Evolutionary conservation across 1,140 invertebrate species (phyloP).

Genomic region (Papilio xuthus): DNA sequence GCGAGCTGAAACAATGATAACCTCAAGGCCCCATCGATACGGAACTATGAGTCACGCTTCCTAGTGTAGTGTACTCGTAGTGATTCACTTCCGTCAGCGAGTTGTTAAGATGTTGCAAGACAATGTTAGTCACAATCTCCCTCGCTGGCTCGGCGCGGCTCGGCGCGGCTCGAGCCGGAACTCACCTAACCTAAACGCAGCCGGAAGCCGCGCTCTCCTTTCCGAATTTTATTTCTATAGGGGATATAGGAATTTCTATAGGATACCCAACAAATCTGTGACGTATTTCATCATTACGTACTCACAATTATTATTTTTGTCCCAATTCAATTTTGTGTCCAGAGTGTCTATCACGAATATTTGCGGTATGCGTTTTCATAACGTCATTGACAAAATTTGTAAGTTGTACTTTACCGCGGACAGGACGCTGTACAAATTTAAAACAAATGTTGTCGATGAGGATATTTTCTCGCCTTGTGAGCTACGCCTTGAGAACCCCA

Average conservation of each 20-base stretch:
- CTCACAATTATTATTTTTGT: too few species aligned
- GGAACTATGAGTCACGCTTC: slow-evolving; percentile 16
- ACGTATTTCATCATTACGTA: not conserved
- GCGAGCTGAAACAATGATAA: not conserved
- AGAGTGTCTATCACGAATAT: too few species aligned
- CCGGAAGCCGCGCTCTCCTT: not conserved
- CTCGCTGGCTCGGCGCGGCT: not conserved
- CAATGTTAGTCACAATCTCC: not conserved
- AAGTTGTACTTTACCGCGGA: too few species aligned
- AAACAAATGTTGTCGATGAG: too few species aligned
- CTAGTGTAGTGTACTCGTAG: not conserved
- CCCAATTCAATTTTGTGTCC: too few species aligned
- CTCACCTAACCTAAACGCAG: not conserved
- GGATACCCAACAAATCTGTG: not conserved
- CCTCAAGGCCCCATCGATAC: not conserved
- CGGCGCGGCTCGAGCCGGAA: not conserved
- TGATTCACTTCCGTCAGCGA: not conserved
- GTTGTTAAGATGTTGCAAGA: not conserved
- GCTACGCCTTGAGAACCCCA: too few species aligned
- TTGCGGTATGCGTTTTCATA: too few species aligned
- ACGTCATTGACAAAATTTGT: too few species aligned
- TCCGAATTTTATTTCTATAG: not conserved
- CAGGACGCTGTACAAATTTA: too few species aligned
- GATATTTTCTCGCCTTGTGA: too few species aligned
- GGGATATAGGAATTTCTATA: not conserved